A percentile compares a stretch with the other conserved stretches of the same genome.
Evolutionary conservation across 2,797 vertebrate genomes (phyloP).

Genomic region (Sebastes taczanowskii): DNA sequence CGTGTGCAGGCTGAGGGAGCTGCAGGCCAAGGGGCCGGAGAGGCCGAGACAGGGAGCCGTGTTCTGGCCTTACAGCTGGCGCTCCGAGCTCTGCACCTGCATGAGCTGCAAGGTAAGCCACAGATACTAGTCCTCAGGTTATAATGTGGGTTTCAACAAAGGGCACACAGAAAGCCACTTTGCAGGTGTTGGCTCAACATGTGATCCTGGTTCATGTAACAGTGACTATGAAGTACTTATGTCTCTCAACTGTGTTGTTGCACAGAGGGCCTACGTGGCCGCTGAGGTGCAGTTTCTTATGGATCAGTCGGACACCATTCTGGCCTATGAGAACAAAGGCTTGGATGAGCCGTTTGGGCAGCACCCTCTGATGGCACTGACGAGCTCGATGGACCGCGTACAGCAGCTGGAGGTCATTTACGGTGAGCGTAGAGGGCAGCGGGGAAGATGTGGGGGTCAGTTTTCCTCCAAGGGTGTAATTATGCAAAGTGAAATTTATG

Average conservation of each 20-base stretch:
- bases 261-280: conserved; percentile 87
- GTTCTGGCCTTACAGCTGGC: conserved; percentile 93
- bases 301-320: conserved; percentile 92
- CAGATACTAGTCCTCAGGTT: not conserved
- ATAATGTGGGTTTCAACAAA: conserved; percentile 2
- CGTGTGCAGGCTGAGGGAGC: conserved; percentile 84
- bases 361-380: conserved; percentile 90
- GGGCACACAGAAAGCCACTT: not conserved
- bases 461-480: not conserved
- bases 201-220: not conserved
- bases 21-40: conserved; percentile 73
- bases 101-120: conserved; percentile 87
- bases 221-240: not conserved
- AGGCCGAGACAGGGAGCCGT: conserved; percentile 83
- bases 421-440: conserved; percentile 77
- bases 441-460: not conserved
- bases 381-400: conserved; percentile 88
- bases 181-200: not conserved
- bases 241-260: not conserved
- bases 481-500: not conserved
- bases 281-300: conserved; percentile 90
- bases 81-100: conserved; percentile 91
- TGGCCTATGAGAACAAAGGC: conserved; percentile 94
- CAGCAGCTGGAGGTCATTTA: conserved; percentile 96
- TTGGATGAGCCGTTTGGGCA: conserved; percentile 84